Evolutionary conservation across 2,113 vertebrate species (phyloP), one percentile per base, ranked within the genome.

Genomic region (Gorsachius goisagi): DNA sequence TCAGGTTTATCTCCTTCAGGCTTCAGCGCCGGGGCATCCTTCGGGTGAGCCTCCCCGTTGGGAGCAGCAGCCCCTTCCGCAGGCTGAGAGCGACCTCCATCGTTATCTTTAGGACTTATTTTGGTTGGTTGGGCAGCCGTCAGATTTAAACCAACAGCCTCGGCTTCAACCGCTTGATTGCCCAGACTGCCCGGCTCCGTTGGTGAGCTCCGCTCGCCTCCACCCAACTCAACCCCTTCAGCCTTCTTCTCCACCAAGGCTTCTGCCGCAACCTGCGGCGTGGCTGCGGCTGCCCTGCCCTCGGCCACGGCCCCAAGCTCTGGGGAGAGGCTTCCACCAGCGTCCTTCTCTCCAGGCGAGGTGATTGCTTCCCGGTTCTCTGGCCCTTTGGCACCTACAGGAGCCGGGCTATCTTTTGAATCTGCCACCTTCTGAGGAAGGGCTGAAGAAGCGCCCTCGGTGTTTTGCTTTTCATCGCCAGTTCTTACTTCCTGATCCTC

Each of bases 381-480:
- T 1, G 20, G 21, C 47, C 47, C 47, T 47, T 47, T 47, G 6
- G 76, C 52, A 63, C 30, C 71, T 21, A 33, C 16, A 13, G 75
- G 16, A 59, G 67, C 37, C 9, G 39, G 56, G 9, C 41, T 33
- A 3, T 9, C 13, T 5, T 47, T 21, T 9, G 55, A 37, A 14
- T 41, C 94, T 45, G 53, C 19, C 39, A 1, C 67, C 44, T 68
- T 12, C 5, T 6, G 41, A 33, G 32, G 76, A 33, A 35, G 82
- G 19, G 35, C 32, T n/a, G 89, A 44, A 18, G 90, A 37, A 53
- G 23, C 2, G 44, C 8, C 22, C 24, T 11, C 89, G 18, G 27
- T 0, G 12, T 0, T 63, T 18, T 11, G 68, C 18, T 33, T 53
- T 27, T 45, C 4, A 5, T 77, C 90, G 4, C 15, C 0, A 9